Conservation (phyloP, 2,797 vertebrate species). For the Furcifer pardalis region DNA sequence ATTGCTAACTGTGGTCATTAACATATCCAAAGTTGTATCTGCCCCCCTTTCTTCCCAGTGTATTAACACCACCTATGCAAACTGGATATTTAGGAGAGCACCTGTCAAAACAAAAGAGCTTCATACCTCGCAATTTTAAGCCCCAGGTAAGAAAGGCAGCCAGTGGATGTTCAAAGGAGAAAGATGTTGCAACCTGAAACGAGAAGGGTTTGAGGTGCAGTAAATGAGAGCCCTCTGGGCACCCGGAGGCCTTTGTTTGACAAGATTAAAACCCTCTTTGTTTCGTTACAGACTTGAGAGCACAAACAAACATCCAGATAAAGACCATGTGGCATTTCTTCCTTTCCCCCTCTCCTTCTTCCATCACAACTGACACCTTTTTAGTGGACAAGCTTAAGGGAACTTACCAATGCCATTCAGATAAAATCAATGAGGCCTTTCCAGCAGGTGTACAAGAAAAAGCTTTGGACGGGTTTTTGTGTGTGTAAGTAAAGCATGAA, state of each 20-base stretch:
- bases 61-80: constrained; percentile 61
- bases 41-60: constrained; percentile 16
- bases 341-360: constrained; percentile 54
- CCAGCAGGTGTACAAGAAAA: constrained; percentile 77
- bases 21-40: constrained; percentile 64
- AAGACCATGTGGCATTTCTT: constrained; percentile 69
- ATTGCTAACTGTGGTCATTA: constrained; percentile 72
- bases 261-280: constrained; percentile 83
- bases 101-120: constrained; percentile 86
- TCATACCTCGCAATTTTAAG: constrained; percentile 79
- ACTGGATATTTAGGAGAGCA: constrained; percentile 78
- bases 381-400: constrained; percentile 72
- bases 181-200: constrained; percentile 79
- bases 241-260: constrained; percentile 79
- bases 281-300: constrained; percentile 79
- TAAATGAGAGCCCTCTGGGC: constrained; percentile 80
- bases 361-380: constrained; percentile 66
- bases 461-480: constrained; percentile 60
- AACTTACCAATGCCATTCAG: constrained; percentile 63
- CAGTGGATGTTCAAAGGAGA: constrained; percentile 67
- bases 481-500: constrained; percentile 71
- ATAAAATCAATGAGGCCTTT: constrained; percentile 77
- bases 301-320: constrained; percentile 81
- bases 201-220: constrained; percentile 67
- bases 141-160: constrained; percentile 81